Conservation (phyloP, 1,140 invertebrate species). For the Psilanteris sp. region DNA sequence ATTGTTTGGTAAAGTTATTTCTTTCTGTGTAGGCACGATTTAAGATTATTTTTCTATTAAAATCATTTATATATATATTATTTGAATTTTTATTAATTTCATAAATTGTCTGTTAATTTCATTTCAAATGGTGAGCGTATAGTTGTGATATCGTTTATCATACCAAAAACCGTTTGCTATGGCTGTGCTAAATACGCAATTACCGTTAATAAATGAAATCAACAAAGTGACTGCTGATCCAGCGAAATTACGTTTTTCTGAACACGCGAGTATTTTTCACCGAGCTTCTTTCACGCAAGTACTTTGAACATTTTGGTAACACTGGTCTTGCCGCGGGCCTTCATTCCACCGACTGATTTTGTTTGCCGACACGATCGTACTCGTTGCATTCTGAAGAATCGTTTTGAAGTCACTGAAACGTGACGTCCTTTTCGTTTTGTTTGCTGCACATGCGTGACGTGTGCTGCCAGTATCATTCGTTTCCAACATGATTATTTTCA, state of each 20-base stretch:
- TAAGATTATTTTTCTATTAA: too few species aligned
- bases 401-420: slow-evolving; percentile 76
- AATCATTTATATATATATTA: too few species aligned
- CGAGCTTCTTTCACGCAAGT: slow-evolving; percentile 21
- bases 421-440: slow-evolving; percentile 63
- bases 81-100: too few species aligned
- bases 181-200: slow-evolving; percentile 40
- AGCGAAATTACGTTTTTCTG: slow-evolving; percentile 16
- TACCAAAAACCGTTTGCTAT: neutral
- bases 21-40: too few species aligned
- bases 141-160: too few species aligned
- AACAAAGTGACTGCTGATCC: slow-evolving; percentile 49
- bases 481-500: slow-evolving; percentile 58
- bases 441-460: slow-evolving; percentile 53
- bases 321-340: slow-evolving; percentile 57
- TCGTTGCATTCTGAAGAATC: slow-evolving; percentile 76
- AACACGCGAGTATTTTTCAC: slow-evolving; percentile 15
- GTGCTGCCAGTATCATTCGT: slow-evolving; percentile 58
- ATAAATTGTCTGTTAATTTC: too few species aligned
- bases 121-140: too few species aligned
- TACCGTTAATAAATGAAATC: slow-evolving; percentile 23
- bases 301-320: slow-evolving; percentile 57
- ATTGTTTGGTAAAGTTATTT: too few species aligned
- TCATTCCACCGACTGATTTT: slow-evolving; percentile 74
- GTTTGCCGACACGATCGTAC: slow-evolving; percentile 77